A percentile compares a stretch with the other conserved stretches of the same genome.
phyloP scores from a whole-genome alignment of 1,140 invertebrate genomes.

The Hetaerina americana region DNA sequence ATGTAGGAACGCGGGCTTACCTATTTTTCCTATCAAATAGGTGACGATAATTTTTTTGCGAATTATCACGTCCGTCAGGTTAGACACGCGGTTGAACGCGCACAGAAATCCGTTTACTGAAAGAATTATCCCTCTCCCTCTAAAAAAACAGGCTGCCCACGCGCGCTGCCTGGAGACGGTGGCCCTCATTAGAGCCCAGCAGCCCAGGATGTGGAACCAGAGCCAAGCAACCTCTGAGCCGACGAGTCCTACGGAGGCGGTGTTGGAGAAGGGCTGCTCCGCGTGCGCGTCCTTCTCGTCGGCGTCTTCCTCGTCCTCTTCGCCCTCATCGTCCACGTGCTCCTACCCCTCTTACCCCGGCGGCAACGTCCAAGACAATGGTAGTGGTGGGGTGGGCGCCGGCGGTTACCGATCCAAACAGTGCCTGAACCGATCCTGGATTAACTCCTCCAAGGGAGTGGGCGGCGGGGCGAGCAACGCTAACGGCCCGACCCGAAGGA shows the following conservation, averaged over 20 bases:
- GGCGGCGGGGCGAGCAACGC: background rate
- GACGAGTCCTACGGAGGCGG: conserved; percentile 12
- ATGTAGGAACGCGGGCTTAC: no score
- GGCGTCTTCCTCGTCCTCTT: background rate
- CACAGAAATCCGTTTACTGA: no score
- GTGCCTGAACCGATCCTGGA: background rate
- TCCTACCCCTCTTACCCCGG: background rate
- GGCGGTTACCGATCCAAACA: conserved; percentile 1
- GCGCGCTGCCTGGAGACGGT: conserved; percentile 40
- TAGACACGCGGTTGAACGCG: no score
- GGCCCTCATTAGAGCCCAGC: conserved; percentile 32
- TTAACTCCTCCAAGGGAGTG: conserved; percentile 1
- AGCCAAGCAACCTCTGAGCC: conserved; percentile 17
- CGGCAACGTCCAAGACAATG: background rate
- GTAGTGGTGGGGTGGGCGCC: no score
- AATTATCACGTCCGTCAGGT: no score
- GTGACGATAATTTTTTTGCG: no score
- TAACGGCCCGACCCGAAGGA: conserved; percentile 18
- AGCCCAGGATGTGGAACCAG: conserved; percentile 27
- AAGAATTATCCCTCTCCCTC: conserved; percentile 13
- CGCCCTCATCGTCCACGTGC: background rate
- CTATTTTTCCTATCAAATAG: no score
- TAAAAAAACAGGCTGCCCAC: conserved; percentile 37
- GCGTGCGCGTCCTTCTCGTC: background rate
- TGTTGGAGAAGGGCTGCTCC: background rate